These are phyloP conservation scores for Hypercompe scribonia DNA, from an alignment of 2,888 invertebrate genomes.

Conservation along the genomic window DNA sequence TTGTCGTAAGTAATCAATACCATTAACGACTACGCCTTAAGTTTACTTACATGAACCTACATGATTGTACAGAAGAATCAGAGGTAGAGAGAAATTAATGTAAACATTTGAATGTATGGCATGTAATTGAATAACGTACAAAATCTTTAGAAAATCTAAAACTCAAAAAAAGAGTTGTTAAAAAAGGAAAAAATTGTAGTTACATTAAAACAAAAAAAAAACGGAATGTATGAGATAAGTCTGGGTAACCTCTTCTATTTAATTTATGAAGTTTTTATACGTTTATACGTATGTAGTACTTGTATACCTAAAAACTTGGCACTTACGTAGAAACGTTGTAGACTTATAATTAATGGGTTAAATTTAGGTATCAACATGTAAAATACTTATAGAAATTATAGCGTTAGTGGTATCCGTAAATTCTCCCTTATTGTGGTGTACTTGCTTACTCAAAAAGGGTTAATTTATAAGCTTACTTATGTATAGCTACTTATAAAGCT, in stretches of 20 bases:
- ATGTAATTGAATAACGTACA: too few species aligned
- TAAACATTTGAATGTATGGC: too few species aligned
- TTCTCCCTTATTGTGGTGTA: slow-evolving; percentile 36
- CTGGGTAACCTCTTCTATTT: too few species aligned
- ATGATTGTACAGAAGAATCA: too few species aligned
- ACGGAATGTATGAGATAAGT: too few species aligned
- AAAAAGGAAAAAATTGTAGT: neutral
- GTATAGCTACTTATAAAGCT: slow-evolving; percentile 34
- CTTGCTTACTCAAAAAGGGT: slow-evolving; percentile 31
- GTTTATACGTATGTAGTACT: too few species aligned
- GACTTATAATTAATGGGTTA: neutral
- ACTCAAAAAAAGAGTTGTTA: neutral
- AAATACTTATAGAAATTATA: neutral
- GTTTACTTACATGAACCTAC: too few species aligned
- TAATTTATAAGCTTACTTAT: slow-evolving; percentile 34
- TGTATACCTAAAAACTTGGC: neutral
- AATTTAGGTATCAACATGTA: neutral
- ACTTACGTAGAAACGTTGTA: neutral
- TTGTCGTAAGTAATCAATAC: too few species aligned
- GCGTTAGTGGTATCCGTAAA: slow-evolving; percentile 30
- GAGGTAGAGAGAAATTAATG: too few species aligned
- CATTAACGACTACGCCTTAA: too few species aligned
- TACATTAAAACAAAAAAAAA: too few species aligned
- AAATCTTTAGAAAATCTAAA: too few species aligned
- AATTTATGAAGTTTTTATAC: neutral